Conservation (phyloP, 2,797 vertebrate genomes). For the Picus viridis region DNA sequence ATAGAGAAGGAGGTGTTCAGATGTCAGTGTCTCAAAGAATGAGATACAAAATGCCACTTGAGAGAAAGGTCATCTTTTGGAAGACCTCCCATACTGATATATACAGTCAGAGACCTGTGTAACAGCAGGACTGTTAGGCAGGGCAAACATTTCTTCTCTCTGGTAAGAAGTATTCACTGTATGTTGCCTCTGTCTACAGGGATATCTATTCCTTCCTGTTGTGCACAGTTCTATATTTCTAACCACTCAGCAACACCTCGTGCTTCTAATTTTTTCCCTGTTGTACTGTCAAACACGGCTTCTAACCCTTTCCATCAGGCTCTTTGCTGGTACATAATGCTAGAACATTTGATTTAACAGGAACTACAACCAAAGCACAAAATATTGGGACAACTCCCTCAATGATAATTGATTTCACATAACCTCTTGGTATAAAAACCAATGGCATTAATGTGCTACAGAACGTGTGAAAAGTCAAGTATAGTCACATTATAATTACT, state of each 20-base stretch:
- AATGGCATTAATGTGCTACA: not conserved
- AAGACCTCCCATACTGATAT: not conserved
- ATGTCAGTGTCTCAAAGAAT: not conserved
- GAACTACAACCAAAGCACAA: not conserved
- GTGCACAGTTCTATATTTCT: not conserved
- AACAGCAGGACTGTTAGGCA: not conserved
- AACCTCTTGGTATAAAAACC: not conserved
- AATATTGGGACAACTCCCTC: not conserved
- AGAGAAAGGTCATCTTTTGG: not conserved
- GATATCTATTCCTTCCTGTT: not conserved
- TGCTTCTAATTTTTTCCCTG: not conserved
- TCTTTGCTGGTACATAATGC: not conserved
- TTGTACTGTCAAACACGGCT: not conserved
- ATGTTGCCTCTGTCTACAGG: not conserved
- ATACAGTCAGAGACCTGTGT: not conserved
- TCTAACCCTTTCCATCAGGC: not conserved
- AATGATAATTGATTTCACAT: not conserved
- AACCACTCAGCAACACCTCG: not conserved
- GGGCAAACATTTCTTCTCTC: not conserved
- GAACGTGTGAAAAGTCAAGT: not conserved
- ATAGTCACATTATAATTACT: not conserved
- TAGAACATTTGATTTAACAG: not conserved
- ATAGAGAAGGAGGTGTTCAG: conserved; percentile 4
- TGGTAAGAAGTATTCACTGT: not conserved
- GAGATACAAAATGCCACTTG: not conserved